These are phyloP conservation scores for Drosophila sp. DNA, from an alignment of 1,140 invertebrate genomes.

Conservation along the genomic window DNA sequence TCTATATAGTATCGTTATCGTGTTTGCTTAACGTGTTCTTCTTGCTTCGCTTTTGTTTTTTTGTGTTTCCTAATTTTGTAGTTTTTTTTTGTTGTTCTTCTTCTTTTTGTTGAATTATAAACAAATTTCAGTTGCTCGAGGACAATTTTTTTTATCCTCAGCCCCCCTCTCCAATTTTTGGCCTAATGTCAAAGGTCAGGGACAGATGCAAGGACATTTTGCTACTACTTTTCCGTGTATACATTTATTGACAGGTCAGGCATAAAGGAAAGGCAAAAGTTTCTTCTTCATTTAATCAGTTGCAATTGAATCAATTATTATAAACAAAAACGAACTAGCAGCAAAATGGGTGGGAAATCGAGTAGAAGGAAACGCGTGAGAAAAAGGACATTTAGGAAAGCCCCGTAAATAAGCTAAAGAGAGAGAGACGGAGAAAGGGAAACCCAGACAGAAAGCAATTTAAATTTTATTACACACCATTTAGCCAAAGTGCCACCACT, in stretches of 20 bases:
- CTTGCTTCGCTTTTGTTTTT: slow-evolving; percentile 51
- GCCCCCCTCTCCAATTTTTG: slow-evolving; percentile 3
- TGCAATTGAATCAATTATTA: slow-evolving; percentile 54
- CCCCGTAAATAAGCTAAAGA: slow-evolving; percentile 1
- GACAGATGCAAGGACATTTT: slow-evolving; percentile 32
- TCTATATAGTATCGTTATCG: slow-evolving; percentile 78
- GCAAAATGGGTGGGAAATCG: neutral
- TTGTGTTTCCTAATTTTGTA: slow-evolving; percentile 11
- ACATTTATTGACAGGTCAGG: slow-evolving; percentile 58
- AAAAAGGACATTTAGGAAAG: slow-evolving; percentile 4
- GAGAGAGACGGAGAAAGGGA: slow-evolving; percentile 19
- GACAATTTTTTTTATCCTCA: slow-evolving; percentile 32
- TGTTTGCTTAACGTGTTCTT: slow-evolving; percentile 80
- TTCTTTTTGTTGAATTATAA: slow-evolving; percentile 73
- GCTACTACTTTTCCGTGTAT: slow-evolving; percentile 25
- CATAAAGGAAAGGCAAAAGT: slow-evolving; percentile 34
- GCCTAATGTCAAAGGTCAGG: slow-evolving; percentile 75
- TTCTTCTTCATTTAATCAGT: slow-evolving; percentile 71
- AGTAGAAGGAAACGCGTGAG: neutral
- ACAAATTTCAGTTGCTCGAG: slow-evolving; percentile 71
- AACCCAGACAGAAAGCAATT: slow-evolving; percentile 70
- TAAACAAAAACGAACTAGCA: slow-evolving; percentile 26
- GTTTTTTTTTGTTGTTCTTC: slow-evolving; percentile 19
- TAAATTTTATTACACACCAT: slow-evolving; percentile 75
- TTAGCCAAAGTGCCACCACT: slow-evolving; percentile 65